Evolutionary conservation across 2,797 vertebrate genomes (phyloP), one percentile per base, ranked within the genome.

Genomic region (Pseudochaenichthys georgianus): DNA sequence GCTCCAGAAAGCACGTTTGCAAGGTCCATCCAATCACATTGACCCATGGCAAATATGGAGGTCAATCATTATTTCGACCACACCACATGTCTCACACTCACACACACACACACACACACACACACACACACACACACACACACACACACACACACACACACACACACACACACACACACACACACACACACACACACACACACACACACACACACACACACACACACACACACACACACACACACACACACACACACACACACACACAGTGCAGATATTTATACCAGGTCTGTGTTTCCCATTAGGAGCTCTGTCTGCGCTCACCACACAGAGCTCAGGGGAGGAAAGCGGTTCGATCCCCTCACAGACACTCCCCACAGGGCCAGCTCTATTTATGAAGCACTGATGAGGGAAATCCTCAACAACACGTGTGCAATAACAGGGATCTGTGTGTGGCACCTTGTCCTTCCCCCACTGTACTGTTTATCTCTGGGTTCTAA

Each of bases 211-310:
- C 63, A 47, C 47, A 52, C 60, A 53, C 68, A 64, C 16, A 51
- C 55, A 66, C 42, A 17, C 60, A 60, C 21, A 64, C 51, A 38
- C 57, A 51, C 50, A n/a, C 47, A 52, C 60, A 53, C 67, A 61
- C 45, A 23, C 3, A 46, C 34, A 62, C 28, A 62, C 34, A 38
- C 34, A 38, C 34, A 9, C 34, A 5, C 23, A 51, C 5, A 53
- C 60, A 57, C 70, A 1, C 2, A 69, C 80, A 77, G 83, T 52
- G 73, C 65, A 68, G 83, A 83, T 93, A 89, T 91, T 93, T 92
- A 86, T 84, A 89, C 82, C 75, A 70, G 70, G 58, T 82, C 90
- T 92, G 87, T 90, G 88, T 91, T 93, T 92, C 77, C 69, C 88
- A 91, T 93, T 88, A 91, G 77, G 81, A 19, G 62, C 78, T 81